A percentile compares a stretch with the other conserved stretches of the same genome.
These are phyloP conservation scores for Macroglossus sobrinus DNA, from an alignment of 2,113 vertebrate species.

Conservation along the genomic window DNA sequence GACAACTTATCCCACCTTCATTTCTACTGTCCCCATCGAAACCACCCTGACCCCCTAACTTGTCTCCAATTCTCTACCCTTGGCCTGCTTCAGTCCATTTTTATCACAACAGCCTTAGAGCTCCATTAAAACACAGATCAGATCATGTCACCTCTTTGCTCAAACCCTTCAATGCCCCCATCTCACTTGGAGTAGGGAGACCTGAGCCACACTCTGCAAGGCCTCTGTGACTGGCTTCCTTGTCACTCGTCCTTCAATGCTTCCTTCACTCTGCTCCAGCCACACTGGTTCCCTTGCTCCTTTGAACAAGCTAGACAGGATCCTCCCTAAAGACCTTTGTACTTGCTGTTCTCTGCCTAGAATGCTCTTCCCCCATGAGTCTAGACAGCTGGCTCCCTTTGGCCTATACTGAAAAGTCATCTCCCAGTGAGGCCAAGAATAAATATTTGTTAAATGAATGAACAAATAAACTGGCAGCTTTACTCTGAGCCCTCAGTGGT, in stretches of 20 bases:
- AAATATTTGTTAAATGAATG: neutral
- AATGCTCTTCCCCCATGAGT: neutral
- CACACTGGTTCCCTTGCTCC: neutral
- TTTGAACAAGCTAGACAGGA: rapidly evolving
- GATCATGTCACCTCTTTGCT: neutral
- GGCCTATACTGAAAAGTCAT: neutral
- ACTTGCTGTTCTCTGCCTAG: neutral
- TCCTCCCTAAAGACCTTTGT: neutral
- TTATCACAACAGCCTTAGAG: neutral
- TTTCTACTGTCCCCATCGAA: neutral
- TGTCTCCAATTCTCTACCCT: neutral
- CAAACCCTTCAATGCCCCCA: neutral
- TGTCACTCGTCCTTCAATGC: rapidly evolving
- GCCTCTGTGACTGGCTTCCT: neutral
- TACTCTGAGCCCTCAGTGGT: neutral
- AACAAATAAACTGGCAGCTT: neutral
- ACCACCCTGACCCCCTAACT: neutral
- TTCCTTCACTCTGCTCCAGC: neutral
- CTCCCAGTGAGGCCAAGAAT: neutral
- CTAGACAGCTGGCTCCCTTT: neutral
- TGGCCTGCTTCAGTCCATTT: neutral
- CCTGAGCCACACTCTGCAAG: neutral
- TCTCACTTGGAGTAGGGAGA: neutral
- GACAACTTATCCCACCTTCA: neutral
- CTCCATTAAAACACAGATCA: neutral